Evolutionary conservation across 2,113 vertebrate species (phyloP).

Genomic region (Hemicordylus capensis): DNA sequence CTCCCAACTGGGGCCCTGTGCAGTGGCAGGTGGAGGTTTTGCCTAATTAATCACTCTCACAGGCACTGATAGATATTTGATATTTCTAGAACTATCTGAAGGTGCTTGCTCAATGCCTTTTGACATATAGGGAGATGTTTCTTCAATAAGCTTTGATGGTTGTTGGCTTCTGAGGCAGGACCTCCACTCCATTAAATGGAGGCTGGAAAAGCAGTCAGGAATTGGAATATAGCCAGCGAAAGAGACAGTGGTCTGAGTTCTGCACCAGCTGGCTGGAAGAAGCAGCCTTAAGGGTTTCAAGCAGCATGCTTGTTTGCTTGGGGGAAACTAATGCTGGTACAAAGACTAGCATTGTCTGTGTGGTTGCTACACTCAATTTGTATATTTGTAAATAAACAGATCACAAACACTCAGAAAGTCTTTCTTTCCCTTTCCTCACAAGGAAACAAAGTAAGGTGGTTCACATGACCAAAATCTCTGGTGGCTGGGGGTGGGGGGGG

Average conservation of each 20-base stretch:
- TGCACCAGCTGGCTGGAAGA: not conserved
- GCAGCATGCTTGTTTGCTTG: not conserved
- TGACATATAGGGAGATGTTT: not conserved
- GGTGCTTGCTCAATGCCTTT: not conserved
- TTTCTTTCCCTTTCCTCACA: not conserved
- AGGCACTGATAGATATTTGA: not conserved
- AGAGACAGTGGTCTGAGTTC: not conserved
- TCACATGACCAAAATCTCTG: too few relatives aligned
- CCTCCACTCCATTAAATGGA: not conserved
- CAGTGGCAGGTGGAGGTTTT: not conserved
- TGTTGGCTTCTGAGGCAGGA: not conserved
- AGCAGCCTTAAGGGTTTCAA: not conserved
- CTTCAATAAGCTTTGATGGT: not conserved
- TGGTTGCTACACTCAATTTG: not conserved
- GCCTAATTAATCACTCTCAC: too few relatives aligned
- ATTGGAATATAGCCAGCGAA: not conserved
- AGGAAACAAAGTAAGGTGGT: too few relatives aligned
- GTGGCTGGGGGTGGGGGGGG: too few relatives aligned
- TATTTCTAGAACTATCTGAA: not conserved
- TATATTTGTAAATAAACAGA: not conserved
- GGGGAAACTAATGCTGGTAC: not conserved
- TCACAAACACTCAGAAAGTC: not conserved
- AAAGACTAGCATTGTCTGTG: not conserved
- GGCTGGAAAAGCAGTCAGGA: not conserved
- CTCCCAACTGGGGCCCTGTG: not conserved